Base-by-base conservation (phyloP, 2,113 vertebrate species). In the Pachyramphus minor region DNA sequence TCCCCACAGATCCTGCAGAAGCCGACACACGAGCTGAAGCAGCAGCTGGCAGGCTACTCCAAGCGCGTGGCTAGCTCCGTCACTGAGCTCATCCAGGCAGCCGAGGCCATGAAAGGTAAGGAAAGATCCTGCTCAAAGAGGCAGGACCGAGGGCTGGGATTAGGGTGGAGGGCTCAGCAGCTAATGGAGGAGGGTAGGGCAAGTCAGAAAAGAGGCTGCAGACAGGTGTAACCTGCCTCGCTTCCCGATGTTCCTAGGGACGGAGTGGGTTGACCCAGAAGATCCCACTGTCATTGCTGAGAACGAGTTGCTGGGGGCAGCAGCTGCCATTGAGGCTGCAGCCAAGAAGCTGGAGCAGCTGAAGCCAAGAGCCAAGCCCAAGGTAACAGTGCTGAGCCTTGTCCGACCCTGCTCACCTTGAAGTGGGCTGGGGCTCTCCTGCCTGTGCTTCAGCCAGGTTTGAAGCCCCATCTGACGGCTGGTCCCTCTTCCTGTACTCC, bases 271-370 rank as follows among this genome's bases (percentile, higher is more conserved):
- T 60, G 99, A 99, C 82, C 99, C 99, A 0, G 99, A 99, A 93
- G 99, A 99, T 89, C 99, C 99, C 77, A 99, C 99, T 0, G 99
- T 99, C 96, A 99, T 99, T 6, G 99, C 99, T 14, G 99, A 99
- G 97, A 99, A 99, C 1, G 99, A 99, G 95, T 98, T 99, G 53
- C 92, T 99, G 89, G 99, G 99, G 49, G 99, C 99, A 5, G 99
- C 99, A 1, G 99, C 99, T 2, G 99, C 99, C 31, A 99, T 99
- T 67, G 99, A 99, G 95, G 99, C 99, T n/a, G 99, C 99, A 47
- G 99, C 99, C 97, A 99, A 99, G 98, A 99, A 99, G 97, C 97
- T 99, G 95, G 99, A 99, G 97, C 99, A 99, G 97, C 98, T 99
- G 95, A 99, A 99, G 89, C 99, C 99, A 5, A 97, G 99, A 50